A percentile compares a stretch with the other conserved stretches of the same genome.
These are phyloP conservation scores for Theodoxus fluviatilis DNA, from an alignment of 2,888 invertebrate genomes.

Conservation along the genomic window DNA sequence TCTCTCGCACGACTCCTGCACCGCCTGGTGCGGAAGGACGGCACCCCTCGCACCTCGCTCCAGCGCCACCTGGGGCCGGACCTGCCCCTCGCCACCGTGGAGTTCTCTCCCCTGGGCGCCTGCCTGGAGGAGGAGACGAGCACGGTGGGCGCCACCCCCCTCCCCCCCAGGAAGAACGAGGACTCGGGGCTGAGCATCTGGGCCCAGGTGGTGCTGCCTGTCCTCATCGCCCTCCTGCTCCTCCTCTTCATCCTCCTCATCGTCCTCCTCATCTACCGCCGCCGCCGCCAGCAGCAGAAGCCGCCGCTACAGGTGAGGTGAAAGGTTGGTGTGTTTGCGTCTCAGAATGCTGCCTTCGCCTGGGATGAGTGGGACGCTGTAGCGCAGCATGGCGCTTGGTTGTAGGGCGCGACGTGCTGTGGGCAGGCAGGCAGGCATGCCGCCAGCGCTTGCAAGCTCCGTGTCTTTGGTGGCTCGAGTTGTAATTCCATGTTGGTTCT, in stretches of 20 bases:
- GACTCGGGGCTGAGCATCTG: slow-evolving; percentile 33
- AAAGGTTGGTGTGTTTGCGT: no score
- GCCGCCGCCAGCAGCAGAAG: slow-evolving; percentile 28
- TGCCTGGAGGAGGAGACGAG: slow-evolving; percentile 28
- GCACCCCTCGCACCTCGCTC: slow-evolving; percentile 29
- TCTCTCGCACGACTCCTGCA: slow-evolving; percentile 28
- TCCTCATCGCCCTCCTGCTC: slow-evolving; percentile 36
- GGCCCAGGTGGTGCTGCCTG: slow-evolving; percentile 38
- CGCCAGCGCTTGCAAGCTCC: no score
- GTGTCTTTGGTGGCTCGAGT: no score
- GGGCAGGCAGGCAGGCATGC: no score
- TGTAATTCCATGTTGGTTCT: no score
- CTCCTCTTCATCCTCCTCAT: slow-evolving; percentile 38
- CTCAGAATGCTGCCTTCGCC: no score
- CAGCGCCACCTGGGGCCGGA: slow-evolving; percentile 31
- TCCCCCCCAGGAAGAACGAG: slow-evolving; percentile 3
- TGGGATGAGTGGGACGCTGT: no score
- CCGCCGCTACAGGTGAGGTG: no score
- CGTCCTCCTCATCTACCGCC: slow-evolving; percentile 35
- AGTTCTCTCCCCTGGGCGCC: slow-evolving; percentile 30
- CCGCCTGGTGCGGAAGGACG: slow-evolving; percentile 31
- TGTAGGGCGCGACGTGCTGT: no score
- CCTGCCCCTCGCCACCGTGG: slow-evolving; percentile 27
- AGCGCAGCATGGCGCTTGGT: no score
- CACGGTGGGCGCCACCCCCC: slow-evolving; percentile 19